A percentile compares a stretch with the other conserved stretches of the same genome.
phyloP scores from a whole-genome alignment of 2,888 invertebrate species.

The Aporophyla lueneburgensis region DNA sequence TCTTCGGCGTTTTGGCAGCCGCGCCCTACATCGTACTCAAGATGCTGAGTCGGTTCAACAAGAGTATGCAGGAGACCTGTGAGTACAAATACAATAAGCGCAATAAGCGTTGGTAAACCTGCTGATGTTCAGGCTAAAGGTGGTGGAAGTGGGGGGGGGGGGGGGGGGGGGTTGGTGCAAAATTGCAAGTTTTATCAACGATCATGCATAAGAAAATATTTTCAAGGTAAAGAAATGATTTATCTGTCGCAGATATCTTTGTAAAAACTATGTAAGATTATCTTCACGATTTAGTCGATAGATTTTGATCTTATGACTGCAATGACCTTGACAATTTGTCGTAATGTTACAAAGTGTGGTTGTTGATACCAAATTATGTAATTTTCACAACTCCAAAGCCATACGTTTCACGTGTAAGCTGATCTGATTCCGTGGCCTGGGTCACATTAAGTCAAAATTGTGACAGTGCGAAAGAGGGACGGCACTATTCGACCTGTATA shows the following conservation, averaged over 20 bases:
- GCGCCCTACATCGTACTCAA: constrained; percentile 98
- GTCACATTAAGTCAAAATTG: not conserved
- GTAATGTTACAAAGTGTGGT: not conserved
- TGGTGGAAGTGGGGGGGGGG: too few species aligned
- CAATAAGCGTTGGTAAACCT: not conserved
- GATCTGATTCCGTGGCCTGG: not conserved
- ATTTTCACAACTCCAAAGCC: not conserved
- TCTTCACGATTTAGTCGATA: constrained; percentile 19
- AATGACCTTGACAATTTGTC: not conserved
- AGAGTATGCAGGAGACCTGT: constrained; percentile 91
- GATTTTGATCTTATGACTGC: constrained; percentile 12
- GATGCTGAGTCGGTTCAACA: constrained; percentile 92
- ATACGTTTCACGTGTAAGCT: not conserved
- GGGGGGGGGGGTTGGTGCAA: too few species aligned
- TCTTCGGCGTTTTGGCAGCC: constrained; percentile 96
- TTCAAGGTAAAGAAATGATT: not conserved
- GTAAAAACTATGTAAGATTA: constrained; percentile 22
- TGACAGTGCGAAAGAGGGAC: not conserved
- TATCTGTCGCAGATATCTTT: constrained; percentile 6
- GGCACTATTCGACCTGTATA: not conserved
- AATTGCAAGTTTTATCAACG: not conserved
- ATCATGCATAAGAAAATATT: not conserved
- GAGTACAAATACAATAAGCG: constrained; percentile 71
- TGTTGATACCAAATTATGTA: constrained; percentile 5
- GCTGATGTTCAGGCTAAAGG: too few species aligned